Evolutionary conservation across 2,113 vertebrate genomes (phyloP).

Genomic region (Arizona elegans): DNA sequence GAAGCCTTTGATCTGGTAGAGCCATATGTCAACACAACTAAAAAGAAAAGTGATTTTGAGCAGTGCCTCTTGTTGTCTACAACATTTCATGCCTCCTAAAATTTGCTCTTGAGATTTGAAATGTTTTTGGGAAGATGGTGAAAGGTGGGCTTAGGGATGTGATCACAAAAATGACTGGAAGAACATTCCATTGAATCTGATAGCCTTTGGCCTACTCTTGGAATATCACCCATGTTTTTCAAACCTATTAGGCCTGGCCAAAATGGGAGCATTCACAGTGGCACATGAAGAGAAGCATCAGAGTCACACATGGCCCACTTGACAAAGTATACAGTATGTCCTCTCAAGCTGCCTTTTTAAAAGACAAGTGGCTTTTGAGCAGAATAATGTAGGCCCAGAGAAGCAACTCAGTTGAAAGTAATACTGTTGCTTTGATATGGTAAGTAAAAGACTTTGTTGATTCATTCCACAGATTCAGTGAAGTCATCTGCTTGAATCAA

Average conservation of each 20-base stretch:
- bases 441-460: neutral
- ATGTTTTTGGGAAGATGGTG: neutral
- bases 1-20: neutral
- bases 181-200: neutral
- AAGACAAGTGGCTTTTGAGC: neutral
- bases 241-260: neutral
- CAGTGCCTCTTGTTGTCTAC: neutral
- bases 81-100: neutral
- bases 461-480: neutral
- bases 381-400: neutral
- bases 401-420: neutral
- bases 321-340: neutral
- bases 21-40: neutral
- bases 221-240: neutral
- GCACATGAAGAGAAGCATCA: neutral
- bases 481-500: neutral
- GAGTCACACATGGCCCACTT: neutral
- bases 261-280: neutral
- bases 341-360: neutral
- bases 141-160: neutral
- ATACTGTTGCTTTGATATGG: neutral
- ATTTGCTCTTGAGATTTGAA: neutral
- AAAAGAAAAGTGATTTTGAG: neutral
- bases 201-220: neutral
- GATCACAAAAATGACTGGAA: neutral